phyloP scores from a whole-genome alignment of 2,113 vertebrate genomes.

The Cinclus cinclus region DNA sequence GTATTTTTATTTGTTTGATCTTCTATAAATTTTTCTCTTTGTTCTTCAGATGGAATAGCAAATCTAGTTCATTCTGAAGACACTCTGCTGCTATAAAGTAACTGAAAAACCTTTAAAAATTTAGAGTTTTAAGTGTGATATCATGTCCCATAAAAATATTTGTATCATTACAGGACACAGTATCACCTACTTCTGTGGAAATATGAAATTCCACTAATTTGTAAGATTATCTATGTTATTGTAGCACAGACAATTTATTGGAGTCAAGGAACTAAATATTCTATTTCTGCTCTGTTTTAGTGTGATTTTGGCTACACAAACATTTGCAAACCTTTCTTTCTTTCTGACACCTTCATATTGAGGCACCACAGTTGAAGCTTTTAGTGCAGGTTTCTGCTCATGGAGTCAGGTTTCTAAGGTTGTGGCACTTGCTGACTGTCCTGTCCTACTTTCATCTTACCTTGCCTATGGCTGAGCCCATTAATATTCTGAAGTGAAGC shows the following conservation, averaged over 20 bases:
- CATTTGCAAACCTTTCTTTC: background rate
- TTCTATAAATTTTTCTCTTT: slow-evolving; percentile 65
- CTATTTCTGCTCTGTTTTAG: background rate
- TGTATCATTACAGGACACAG: slow-evolving; percentile 42
- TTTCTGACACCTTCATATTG: background rate
- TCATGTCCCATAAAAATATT: slow-evolving; percentile 41
- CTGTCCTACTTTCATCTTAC: background rate
- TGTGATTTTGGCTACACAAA: background rate
- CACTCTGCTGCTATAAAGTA: background rate
- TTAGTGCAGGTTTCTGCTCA: background rate
- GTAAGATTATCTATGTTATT: background rate
- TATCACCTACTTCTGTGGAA: background rate
- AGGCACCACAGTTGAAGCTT: background rate
- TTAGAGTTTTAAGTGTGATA: slow-evolving; percentile 43
- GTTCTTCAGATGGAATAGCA: slow-evolving; percentile 52
- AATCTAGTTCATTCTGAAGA: slow-evolving; percentile 20
- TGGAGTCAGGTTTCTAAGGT: background rate
- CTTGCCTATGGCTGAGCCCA: background rate
- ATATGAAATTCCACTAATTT: background rate
- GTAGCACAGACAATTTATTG: background rate
- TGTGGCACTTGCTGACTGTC: background rate
- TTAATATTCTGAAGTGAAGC: background rate
- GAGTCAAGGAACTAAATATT: background rate
- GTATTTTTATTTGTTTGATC: slow-evolving; percentile 60
- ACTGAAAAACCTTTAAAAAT: slow-evolving; percentile 44